Conservation (phyloP, 1,140 invertebrate species). For the Palaemon carinicauda region DNA sequence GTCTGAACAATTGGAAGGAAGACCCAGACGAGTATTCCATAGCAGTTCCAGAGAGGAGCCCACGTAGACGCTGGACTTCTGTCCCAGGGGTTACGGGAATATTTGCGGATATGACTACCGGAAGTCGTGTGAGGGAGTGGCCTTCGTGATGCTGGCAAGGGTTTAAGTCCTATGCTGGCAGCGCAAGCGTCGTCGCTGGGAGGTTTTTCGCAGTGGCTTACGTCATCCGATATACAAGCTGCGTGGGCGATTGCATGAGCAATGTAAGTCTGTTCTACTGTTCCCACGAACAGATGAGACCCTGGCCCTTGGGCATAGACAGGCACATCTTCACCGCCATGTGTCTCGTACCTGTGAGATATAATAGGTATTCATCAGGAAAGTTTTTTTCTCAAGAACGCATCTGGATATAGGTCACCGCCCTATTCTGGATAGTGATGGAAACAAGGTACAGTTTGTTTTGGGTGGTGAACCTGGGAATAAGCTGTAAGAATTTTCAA, state of each 20-base stretch:
- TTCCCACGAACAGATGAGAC: slow-evolving; percentile 66
- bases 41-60: slow-evolving; percentile 3
- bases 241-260: slow-evolving; percentile 67
- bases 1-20: slow-evolving; percentile 29
- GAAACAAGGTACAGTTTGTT: too few species aligned
- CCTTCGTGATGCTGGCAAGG: slow-evolving; percentile 6
- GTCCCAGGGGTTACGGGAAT: slow-evolving; percentile 19
- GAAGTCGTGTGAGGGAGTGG: slow-evolving; percentile 19
- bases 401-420: too few species aligned
- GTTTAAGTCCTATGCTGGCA: slow-evolving; percentile 8
- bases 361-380: background rate
- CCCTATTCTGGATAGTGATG: too few species aligned
- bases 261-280: slow-evolving; percentile 67
- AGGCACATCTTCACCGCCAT: slow-evolving; percentile 89
- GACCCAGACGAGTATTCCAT: background rate
- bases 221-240: slow-evolving; percentile 56
- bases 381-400: too few species aligned
- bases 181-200: slow-evolving; percentile 58
- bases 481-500: too few species aligned
- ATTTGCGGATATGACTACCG: slow-evolving; percentile 13
- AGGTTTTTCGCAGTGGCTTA: slow-evolving; percentile 59
- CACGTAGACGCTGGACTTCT: slow-evolving; percentile 21
- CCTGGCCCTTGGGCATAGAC: slow-evolving; percentile 75
- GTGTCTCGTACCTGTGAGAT: slow-evolving; percentile 70
- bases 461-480: too few species aligned